phyloP scores from a whole-genome alignment of 2,113 vertebrate species.

The Triplophysa tibetana region DNA sequence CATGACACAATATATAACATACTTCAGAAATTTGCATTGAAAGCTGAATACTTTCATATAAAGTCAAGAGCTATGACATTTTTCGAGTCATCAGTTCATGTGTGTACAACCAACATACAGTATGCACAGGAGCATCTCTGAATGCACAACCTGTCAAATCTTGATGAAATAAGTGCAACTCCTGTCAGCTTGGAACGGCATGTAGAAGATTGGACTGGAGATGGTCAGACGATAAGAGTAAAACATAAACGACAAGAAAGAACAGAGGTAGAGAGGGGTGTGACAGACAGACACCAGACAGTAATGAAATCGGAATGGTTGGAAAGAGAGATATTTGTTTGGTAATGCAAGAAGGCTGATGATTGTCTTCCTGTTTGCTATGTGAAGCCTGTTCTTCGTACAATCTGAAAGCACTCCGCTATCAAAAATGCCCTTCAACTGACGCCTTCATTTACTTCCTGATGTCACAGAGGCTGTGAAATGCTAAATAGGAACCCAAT shows the following conservation, averaged over 20 bases:
- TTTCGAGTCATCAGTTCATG: no score
- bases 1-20: no score
- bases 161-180: no score
- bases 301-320: not conserved
- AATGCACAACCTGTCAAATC: no score
- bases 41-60: no score
- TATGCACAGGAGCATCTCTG: no score
- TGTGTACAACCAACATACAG: no score
- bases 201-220: not conserved
- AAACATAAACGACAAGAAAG: slow-evolving; percentile 19
- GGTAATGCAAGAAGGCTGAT: slow-evolving; percentile 14
- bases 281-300: not conserved
- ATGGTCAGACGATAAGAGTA: not conserved
- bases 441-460: not conserved
- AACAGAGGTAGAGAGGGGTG: not conserved
- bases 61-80: no score
- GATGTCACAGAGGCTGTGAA: slow-evolving; percentile 2
- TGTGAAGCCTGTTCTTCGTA: not conserved
- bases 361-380: not conserved
- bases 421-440: slow-evolving; percentile 5
- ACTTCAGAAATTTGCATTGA: no score
- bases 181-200: no score
- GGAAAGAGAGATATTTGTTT: slow-evolving; percentile 15
- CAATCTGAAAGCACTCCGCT: not conserved
- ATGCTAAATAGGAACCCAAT: not conserved